A percentile compares a stretch with the other conserved stretches of the same genome.
These are phyloP conservation scores for Mesocentrotus franciscanus DNA, from an alignment of 53 echinoderm and acorn worm genomes.

Conservation along the genomic window DNA sequence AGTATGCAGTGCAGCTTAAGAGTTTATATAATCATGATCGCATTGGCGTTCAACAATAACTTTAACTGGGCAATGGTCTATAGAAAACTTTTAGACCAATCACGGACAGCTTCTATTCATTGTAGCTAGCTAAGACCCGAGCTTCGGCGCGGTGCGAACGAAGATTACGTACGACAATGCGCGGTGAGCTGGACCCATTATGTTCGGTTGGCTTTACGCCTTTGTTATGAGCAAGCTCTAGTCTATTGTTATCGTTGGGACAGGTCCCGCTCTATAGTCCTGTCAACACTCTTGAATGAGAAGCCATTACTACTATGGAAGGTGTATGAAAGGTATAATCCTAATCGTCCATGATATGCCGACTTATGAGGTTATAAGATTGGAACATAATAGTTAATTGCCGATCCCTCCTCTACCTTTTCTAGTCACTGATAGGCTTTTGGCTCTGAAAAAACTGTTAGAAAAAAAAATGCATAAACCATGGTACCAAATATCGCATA, in stretches of 20 bases:
- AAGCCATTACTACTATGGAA: too few relatives aligned
- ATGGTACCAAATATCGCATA: too few relatives aligned
- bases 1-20: neutral
- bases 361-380: neutral
- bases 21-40: neutral
- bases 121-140: neutral
- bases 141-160: neutral
- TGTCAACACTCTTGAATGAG: neutral
- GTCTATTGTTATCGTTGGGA: neutral
- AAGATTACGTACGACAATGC: neutral
- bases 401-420: too few relatives aligned
- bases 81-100: conserved; percentile 30
- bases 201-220: neutral
- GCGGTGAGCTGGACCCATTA: neutral
- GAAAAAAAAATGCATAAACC: too few relatives aligned
- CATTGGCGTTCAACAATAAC: neutral
- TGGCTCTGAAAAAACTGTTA: too few relatives aligned
- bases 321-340: neutral
- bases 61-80: neutral
- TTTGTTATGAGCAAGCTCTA: neutral
- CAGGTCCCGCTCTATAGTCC: neutral
- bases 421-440: too few relatives aligned
- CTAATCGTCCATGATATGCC: neutral
- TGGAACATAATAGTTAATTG: too few relatives aligned
- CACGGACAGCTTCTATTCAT: neutral